Percentiles rank a stretch among this genome's conserved stretches.
These are phyloP conservation scores for Proterorhinus semilunaris DNA, from an alignment of 2,113 vertebrate genomes.

Conservation along the genomic window DNA sequence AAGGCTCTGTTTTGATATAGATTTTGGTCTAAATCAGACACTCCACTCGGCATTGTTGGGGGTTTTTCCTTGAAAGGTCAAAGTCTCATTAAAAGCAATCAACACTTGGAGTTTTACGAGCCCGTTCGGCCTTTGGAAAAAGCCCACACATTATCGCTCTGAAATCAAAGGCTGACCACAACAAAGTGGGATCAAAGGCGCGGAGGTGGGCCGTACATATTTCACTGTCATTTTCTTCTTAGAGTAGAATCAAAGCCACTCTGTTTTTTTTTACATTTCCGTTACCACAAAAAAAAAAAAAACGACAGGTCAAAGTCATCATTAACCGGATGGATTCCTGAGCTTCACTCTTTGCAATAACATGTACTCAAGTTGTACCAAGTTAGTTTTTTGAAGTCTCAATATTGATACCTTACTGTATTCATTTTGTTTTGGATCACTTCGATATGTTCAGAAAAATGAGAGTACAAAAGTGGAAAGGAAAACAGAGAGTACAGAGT, in stretches of 20 bases:
- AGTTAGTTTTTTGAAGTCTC: too few relatives aligned
- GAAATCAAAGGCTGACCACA: constrained; percentile 37
- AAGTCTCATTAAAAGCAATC: constrained; percentile 66
- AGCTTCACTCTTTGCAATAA: too few relatives aligned
- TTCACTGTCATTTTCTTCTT: constrained; percentile 35
- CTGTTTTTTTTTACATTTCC: not conserved
- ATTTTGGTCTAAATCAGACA: constrained; percentile 60
- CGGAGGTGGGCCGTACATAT: constrained; percentile 26
- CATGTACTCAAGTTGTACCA: too few relatives aligned
- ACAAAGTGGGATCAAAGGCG: constrained; percentile 50
- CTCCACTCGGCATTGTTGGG: constrained; percentile 49
- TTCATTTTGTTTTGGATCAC: too few relatives aligned
- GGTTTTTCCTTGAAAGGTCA: constrained; percentile 51
- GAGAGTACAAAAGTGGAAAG: too few relatives aligned
- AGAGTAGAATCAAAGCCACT: constrained; percentile 41
- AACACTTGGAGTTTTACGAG: constrained; percentile 51
- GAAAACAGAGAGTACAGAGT: not conserved
- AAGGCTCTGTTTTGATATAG: constrained; percentile 55
- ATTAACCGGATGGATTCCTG: not conserved
- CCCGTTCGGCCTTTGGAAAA: constrained; percentile 44
- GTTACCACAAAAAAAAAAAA: not conserved
- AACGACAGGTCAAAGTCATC: not conserved
- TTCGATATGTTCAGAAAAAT: too few relatives aligned
- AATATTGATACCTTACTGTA: too few relatives aligned
- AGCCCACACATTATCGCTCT: constrained; percentile 30